These are phyloP conservation scores for Onthophagus taurus DNA, from an alignment of 1,140 invertebrate species.

Conservation along the genomic window DNA sequence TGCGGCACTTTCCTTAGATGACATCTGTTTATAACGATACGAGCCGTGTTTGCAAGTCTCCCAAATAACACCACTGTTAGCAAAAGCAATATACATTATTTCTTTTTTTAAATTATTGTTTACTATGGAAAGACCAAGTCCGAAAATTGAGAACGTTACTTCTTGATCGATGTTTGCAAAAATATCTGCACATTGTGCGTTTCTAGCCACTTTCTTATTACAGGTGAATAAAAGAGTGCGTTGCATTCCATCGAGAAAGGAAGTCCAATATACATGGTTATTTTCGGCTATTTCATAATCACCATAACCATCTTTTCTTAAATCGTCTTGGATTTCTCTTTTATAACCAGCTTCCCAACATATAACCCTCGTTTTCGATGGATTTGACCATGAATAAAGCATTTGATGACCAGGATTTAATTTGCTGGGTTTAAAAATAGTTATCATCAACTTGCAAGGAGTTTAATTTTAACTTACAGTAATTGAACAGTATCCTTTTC, in stretches of 20 bases:
- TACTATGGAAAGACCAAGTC: conserved; percentile 86
- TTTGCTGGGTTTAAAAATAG: too few relatives aligned
- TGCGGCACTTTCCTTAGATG: conserved; percentile 47
- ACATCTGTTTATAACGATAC: conserved; percentile 67
- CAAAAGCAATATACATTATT: conserved; percentile 83
- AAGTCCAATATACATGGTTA: conserved; percentile 45
- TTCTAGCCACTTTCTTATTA: conserved; percentile 60
- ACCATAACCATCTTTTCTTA: conserved; percentile 55
- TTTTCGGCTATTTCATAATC: conserved; percentile 35
- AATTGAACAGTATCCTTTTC: conserved; percentile 60
- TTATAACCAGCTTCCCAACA: conserved; percentile 55
- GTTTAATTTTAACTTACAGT: too few relatives aligned
- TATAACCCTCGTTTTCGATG: conserved; percentile 52
- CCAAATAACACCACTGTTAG: conserved; percentile 66
- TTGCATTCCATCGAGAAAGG: conserved; percentile 90
- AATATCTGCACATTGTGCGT: conserved; percentile 65
- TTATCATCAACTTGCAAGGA: too few relatives aligned
- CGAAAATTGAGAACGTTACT: conserved; percentile 72
- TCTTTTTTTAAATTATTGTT: conserved; percentile 75
- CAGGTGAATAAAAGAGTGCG: conserved; percentile 82
- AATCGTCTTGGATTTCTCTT: conserved; percentile 56
- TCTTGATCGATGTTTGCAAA: conserved; percentile 62
- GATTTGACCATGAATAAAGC: conserved; percentile 67
- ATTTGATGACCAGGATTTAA: conserved; percentile 47
- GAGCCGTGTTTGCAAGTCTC: conserved; percentile 62